Conservation (phyloP, 2,797 vertebrate genomes). For the Gymnothorax reevesii region DNA sequence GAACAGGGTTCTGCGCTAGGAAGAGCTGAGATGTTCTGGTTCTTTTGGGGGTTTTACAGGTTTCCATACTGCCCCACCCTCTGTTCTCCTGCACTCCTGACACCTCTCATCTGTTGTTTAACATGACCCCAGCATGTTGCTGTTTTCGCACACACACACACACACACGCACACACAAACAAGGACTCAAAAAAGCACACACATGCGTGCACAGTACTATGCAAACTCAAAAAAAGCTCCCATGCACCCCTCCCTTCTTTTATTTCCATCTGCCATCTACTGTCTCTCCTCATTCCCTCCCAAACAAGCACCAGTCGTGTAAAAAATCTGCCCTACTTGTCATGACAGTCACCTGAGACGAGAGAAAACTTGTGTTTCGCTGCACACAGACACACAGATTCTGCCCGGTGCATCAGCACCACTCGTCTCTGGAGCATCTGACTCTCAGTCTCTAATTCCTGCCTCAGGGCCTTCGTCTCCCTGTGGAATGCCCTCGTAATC, state of each 20-base stretch:
- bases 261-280: neutral
- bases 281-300: neutral
- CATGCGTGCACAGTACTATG: no score
- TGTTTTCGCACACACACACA: neutral
- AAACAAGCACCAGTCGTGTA: neutral
- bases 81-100: neutral
- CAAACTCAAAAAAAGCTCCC: no score
- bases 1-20: neutral
- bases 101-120: neutral
- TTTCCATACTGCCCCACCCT: neutral
- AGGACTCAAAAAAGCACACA: no score
- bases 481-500: neutral
- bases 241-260: no score
- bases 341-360: neutral
- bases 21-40: neutral
- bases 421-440: no score
- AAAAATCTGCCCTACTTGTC: neutral
- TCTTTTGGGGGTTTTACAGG: neutral
- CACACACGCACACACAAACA: neutral
- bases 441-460: neutral
- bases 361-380: neutral
- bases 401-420: neutral
- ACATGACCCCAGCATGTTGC: neutral
- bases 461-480: neutral
- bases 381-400: neutral